These are phyloP conservation scores for Himalopsyche japonica DNA, from an alignment of 2,888 invertebrate species.

Conservation along the genomic window DNA sequence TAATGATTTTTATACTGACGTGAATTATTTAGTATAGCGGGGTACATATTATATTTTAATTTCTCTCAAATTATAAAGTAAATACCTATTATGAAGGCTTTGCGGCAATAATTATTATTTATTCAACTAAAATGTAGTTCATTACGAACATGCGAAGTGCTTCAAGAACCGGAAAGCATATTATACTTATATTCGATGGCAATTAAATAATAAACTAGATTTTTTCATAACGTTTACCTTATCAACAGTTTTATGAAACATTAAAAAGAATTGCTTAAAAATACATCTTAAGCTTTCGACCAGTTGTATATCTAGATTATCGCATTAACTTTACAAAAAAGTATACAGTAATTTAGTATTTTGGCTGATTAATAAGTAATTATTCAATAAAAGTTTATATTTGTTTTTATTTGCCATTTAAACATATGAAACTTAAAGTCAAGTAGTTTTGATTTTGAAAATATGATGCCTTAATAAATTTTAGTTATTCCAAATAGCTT, in stretches of 20 bases:
- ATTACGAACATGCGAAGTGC: not conserved
- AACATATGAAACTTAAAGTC: too few relatives aligned
- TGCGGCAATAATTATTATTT: not conserved
- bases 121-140: not conserved
- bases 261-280: not conserved
- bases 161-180: not conserved
- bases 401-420: too few relatives aligned
- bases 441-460: too few relatives aligned
- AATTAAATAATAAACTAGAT: not conserved
- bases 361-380: too few relatives aligned
- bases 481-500: too few relatives aligned
- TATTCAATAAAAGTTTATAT: too few relatives aligned
- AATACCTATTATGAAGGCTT: not conserved
- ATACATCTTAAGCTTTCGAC: too few relatives aligned
- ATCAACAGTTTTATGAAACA: not conserved
- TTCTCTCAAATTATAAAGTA: not conserved
- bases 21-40: not conserved
- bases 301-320: too few relatives aligned
- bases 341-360: too few relatives aligned
- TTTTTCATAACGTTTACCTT: not conserved
- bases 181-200: not conserved
- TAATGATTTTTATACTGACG: not conserved
- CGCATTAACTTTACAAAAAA: too few relatives aligned
- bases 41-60: not conserved
- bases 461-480: too few relatives aligned